Evolutionary conservation across 2,797 vertebrate genomes (phyloP), one percentile per base, ranked within the genome.

Genomic region (Myripristis murdjan): DNA sequence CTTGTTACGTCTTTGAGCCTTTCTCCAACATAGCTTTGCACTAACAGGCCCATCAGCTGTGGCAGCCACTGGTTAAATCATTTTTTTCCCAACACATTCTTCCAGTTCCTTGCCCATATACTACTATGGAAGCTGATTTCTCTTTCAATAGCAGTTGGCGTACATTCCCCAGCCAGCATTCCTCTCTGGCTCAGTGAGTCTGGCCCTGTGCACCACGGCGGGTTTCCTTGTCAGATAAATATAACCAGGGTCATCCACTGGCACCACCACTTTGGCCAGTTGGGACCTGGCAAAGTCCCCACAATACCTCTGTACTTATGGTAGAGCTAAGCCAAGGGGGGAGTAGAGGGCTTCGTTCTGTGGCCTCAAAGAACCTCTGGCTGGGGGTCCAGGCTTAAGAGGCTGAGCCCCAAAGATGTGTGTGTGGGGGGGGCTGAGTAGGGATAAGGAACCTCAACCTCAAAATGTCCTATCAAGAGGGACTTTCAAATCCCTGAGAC

Each of bases 161-260:
- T 49, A 28, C 4, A 61, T 55, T 70, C 73, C 10, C 26, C 35
- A 31, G 75, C 77, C 80, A 73, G 74, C 75, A 89, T 92, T 88
- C 83, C 78, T 88, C 83, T 78, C 77, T 72, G 85, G 87, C 89
- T 89, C 84, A 73, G 65, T 49, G 83, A 70, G 26, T 83, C 87
- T 81, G 81, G 85, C 81, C 82, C 71, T 46, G 75, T 48, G 82
- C 83, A 62, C 85, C 83, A 55, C 75, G 78, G 80, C 79, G 86
- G 86, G 89, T 93, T 93, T 91, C 88, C 91, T 92, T 90, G 85
- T 91, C 88, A 91, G 93, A 91, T 94, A 93, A 93, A 94, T 91
- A 94, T 93, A 94, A 90, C 89, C 82, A 87, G 81, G 85, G 91
- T 91, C 92, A 86, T 92, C 85, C 87, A 87, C 88, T 91, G 91